phyloP scores from a whole-genome alignment of 2,888 invertebrate genomes.

The Pachycephus smyrnensis region DNA sequence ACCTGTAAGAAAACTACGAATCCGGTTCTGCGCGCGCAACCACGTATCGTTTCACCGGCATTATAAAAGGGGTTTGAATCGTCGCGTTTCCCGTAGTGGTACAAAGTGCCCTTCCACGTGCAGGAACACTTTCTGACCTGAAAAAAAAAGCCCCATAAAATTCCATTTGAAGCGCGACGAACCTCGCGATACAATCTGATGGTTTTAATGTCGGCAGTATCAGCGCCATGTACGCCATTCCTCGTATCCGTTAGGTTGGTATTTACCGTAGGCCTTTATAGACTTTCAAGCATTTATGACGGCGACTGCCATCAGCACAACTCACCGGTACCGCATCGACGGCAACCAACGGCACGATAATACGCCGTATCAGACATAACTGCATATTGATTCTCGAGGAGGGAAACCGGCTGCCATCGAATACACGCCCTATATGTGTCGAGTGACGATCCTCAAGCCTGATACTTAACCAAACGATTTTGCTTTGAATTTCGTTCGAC shows the following conservation, averaged over 20 bases:
- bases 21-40: background rate
- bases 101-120: background rate
- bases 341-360: conserved; percentile 32
- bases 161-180: conserved; percentile 14
- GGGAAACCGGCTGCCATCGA: conserved; percentile 13
- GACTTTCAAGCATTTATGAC: conserved; percentile 33
- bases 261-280: conserved; percentile 37
- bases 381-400: conserved; percentile 40
- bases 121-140: background rate
- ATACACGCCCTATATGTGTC: background rate
- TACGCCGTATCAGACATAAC: conserved; percentile 39
- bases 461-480: conserved; percentile 3
- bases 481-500: background rate
- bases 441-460: conserved; percentile 8
- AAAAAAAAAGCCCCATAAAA: conserved; percentile 11
- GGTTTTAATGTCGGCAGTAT: conserved; percentile 19
- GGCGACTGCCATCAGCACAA: conserved; percentile 28
- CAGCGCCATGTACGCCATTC: conserved; percentile 19
- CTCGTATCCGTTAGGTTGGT: conserved; percentile 22
- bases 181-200: conserved; percentile 14
- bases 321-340: conserved; percentile 22
- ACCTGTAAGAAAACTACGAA: background rate
- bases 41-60: background rate
- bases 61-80: background rate
- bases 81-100: background rate